Percentiles rank a stretch among this genome's conserved stretches.
Evolutionary conservation across 1,140 invertebrate genomes (phyloP).

Genomic region (Euwallacea similis): DNA sequence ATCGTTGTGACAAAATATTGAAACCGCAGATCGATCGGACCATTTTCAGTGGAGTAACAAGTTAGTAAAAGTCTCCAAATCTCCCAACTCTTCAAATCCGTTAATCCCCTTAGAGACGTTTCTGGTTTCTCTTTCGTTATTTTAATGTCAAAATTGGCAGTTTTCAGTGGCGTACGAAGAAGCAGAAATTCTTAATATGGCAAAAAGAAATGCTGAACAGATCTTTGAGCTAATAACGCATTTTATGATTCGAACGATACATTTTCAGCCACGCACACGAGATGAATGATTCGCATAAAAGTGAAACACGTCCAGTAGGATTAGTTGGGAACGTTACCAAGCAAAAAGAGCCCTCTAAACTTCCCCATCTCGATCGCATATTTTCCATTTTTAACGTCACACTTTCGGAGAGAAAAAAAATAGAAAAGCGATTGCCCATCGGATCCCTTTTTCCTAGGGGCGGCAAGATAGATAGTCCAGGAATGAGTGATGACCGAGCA

Average conservation of each 20-base stretch:
- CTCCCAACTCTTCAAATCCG: no score
- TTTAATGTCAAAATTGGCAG: no score
- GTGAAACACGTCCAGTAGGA: background rate
- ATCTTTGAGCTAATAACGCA: background rate
- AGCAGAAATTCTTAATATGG: background rate
- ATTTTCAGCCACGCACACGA: background rate
- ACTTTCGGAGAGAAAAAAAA: slow-evolving; percentile 17
- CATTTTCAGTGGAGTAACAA: no score
- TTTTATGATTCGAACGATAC: background rate
- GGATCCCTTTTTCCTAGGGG: slow-evolving; percentile 11
- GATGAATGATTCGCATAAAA: background rate
- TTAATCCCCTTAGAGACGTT: no score
- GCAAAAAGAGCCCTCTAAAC: slow-evolving; percentile 1
- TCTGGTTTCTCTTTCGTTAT: no score
- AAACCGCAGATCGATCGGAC: no score
- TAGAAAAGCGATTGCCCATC: slow-evolving; percentile 24
- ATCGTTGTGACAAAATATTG: no score
- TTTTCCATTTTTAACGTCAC: slow-evolving; percentile 19
- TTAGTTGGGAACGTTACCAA: slow-evolving; percentile 2
- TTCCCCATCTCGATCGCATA: slow-evolving; percentile 3
- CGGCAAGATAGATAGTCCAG: slow-evolving; percentile 26
- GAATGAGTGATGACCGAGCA: slow-evolving; percentile 19
- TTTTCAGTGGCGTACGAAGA: no score
- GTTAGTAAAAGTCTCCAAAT: no score
- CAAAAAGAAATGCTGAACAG: background rate